Base-by-base conservation (phyloP, 1,140 invertebrate genomes). In the Heterodera schachtii region DNA sequence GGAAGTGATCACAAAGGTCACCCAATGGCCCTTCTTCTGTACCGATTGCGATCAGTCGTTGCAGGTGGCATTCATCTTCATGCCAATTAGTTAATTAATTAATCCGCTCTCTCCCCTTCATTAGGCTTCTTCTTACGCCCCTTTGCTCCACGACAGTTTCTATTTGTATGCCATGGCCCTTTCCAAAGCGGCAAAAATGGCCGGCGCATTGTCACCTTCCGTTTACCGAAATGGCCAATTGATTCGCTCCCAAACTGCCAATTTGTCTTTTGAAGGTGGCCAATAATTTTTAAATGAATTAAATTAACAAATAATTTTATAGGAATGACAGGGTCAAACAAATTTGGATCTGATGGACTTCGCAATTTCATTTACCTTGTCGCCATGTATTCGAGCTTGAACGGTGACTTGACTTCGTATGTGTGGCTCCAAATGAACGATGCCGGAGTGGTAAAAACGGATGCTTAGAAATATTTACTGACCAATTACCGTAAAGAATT, bases 401-500 rank as follows among this genome's bases (percentile, higher is more conserved):
- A 64, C 57, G 57, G 57, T 5, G 57, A 64, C 19, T 19, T 64
- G 57, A 64, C 11, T 64, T 64, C 57, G 16, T 64, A 64, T 64
- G 11, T 64, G 57, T 64, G 57, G 57, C 57, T 64, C 16, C 57
- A 64, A 64, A 64, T 64, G 57, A 64, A 64, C 57, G 57, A 64
- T 64, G 57, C 57, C 57, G 57, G 57, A 64, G 57, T 64, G 57
- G 57, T 64, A 5, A 3, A 19, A 64, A 64, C 13, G 4, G 57
- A 64, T 64, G 16, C 11, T 19, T 19, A 60, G 16, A 16, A 67
- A 31, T 57, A 21, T 21, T 41, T 52, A 41, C 43, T 81, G 83
- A 47, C 52, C 57, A 21, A 64, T 84, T 52, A 43, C 19, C 43
- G 31, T 46, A 78, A 41, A 19, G 21, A 66, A 84, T 47, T 81